Evolutionary conservation across 2,113 vertebrate genomes (phyloP), one percentile per base, ranked within the genome.

Genomic region (Calypte anna): DNA sequence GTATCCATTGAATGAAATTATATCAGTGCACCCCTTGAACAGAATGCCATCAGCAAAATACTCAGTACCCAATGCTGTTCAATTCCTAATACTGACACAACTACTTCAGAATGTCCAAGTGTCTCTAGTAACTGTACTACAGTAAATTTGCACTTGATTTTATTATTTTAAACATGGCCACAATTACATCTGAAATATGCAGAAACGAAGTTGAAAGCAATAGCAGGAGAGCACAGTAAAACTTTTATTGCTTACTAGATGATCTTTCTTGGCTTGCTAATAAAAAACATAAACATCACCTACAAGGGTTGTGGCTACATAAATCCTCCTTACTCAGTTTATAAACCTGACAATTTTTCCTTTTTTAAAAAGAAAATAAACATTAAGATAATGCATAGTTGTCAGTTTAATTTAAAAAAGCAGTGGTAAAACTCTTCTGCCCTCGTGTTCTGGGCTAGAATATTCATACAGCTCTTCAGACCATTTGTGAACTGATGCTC

Each of bases 221-320:
- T 33, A 94, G 40, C 76, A 92, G 58, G 36, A 91, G 43, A 87
- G 25, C 46, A 66, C 6, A 94, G 76, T 94, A 96, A 96, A 97
- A 86, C 55, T 75, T 97, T 96, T 94, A 97, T 63, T 88, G 76
- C 64, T 63, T 80, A 77, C 91, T 97, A 88, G 62, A 90, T 96
- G 62, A 90, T 96, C 94, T 94, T 95, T 55, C 93, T 96, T 93
- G 93, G 92, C 75, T 97, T 90, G 90, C 91, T 97, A 97, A 96
- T 95, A 97, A 97, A 96, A 93, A 50, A 6, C 79, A 84, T 93
- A 96, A 97, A 95, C 92, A 80, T 94, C 86, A 75, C 61, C 85
- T 54, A 85, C 93, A 94, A 92, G 90, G 92, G 82, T 22, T 94
- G 93, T 72, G 38, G 80, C 68, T 91, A 90, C 66, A 92, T 96